Evolutionary conservation across 2,113 vertebrate genomes (phyloP), one percentile per base, ranked within the genome.

Genomic region (Genyomyrus donnyi): DNA sequence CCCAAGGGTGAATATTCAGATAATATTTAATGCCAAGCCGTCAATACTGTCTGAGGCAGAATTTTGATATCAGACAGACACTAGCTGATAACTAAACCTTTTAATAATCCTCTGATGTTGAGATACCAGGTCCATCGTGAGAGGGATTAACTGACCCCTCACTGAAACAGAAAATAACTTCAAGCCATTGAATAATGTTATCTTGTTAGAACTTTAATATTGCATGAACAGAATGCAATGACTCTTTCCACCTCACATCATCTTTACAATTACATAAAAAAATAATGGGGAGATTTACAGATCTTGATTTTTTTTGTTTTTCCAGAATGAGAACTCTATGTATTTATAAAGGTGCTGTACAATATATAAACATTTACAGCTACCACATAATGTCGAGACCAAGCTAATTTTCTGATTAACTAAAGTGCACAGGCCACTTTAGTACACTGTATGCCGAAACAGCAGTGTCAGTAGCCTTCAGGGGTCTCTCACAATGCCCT

Each of bases 331-430:
- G 92, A 93, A 95, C 93, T 94, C 93, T 91, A 94, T 95, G 94
- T 97, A 94, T 97, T 97, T 98, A 98, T 97, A 99, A 99, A 99
- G 97, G 96, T 97, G 96, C 97, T 99, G 98, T 99, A 99, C 98
- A 99, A 94, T 98, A 97, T 99, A 97, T 96, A 98, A 99, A 98
- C 97, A 98, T 98, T 98, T 98, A 98, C 97, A 99, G 96, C 96
- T 96, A 95, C 95, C 93, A 97, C 95, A 96, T 95, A 96, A 94
- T 94, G 95, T 94, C 93, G 93, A 94, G 92, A 94, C 92, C 93
- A 95, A 93, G 88, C 93, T 92, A 92, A 96, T 95, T 93, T 91
- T 89, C 92, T 94, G 93, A 93, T 92, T 93, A 93, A 92, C 94
- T 94, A 94, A 95, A 92, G 97, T 96, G 96, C 17, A 97, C 97